These are phyloP conservation scores for Peromyscus melanophrys DNA, from an alignment of 2,797 vertebrate genomes.

Conservation along the genomic window DNA sequence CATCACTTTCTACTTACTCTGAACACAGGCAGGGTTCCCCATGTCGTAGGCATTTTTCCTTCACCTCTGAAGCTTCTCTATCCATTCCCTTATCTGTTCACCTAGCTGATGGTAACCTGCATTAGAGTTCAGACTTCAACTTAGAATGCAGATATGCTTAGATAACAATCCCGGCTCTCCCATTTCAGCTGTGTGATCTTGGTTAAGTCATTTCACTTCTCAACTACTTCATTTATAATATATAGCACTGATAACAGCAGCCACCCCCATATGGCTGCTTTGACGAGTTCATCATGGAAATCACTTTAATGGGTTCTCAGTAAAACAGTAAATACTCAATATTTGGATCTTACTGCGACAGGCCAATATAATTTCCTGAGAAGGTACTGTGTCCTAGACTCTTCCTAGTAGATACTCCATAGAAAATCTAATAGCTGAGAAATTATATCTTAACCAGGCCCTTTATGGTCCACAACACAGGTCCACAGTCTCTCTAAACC, in stretches of 20 bases:
- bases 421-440: neutral
- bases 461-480: neutral
- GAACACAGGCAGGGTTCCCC: neutral
- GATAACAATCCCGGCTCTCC: neutral
- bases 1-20: neutral
- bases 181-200: neutral
- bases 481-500: neutral
- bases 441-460: neutral
- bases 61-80: neutral
- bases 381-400: neutral
- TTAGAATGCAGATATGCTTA: neutral
- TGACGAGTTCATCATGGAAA: neutral
- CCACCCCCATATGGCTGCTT: neutral
- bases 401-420: neutral
- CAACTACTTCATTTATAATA: rapidly evolving
- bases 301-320: neutral
- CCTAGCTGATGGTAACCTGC: neutral
- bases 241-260: neutral
- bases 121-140: neutral
- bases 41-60: neutral
- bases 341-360: neutral
- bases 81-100: neutral
- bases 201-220: neutral
- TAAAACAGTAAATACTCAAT: neutral
- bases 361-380: neutral